Conservation (phyloP, 2,888 invertebrate genomes). For the Ormia ochracea region DNA sequence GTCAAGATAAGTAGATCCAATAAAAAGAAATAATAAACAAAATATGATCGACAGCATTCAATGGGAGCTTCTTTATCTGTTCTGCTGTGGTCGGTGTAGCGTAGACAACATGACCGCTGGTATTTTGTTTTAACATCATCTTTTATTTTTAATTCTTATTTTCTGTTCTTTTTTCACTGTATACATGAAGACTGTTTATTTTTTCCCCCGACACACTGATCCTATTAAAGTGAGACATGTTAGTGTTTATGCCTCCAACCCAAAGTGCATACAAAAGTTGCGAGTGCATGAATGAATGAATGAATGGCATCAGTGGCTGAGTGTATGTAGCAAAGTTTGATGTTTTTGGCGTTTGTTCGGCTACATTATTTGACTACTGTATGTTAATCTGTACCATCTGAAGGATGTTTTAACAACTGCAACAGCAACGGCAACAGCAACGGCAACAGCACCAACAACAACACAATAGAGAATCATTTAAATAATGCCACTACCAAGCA, state of each 20-base stretch:
- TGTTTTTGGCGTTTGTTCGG: slow-evolving; percentile 20
- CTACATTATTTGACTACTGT: slow-evolving; percentile 55
- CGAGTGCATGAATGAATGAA: background rate
- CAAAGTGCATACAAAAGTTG: background rate
- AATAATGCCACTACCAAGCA: slow-evolving; percentile 9
- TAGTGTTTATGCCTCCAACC: slow-evolving; percentile 32
- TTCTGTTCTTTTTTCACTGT: background rate
- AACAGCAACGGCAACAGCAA: background rate
- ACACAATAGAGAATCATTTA: slow-evolving; percentile 21
- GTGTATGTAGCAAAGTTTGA: background rate
- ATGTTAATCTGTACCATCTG: slow-evolving; percentile 52
- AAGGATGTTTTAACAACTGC: slow-evolving; percentile 39
- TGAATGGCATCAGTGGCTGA: slow-evolving; percentile 1
- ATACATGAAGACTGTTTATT: background rate
- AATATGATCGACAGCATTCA: slow-evolving; percentile 57
- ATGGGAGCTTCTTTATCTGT: background rate
- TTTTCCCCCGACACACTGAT: slow-evolving; percentile 8
- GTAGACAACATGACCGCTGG: slow-evolving; percentile 42
- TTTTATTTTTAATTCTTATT: slow-evolving; percentile 18
- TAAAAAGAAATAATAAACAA: background rate
- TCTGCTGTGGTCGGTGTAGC: background rate
- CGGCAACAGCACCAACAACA: background rate
- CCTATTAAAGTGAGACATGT: slow-evolving; percentile 53
- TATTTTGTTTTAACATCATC: slow-evolving; percentile 34
- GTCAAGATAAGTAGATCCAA: slow-evolving; percentile 3